Percentiles rank a stretch among this genome's conserved stretches.
These are phyloP conservation scores for Chitala chitala DNA, from an alignment of 2,113 vertebrate species.

Conservation along the genomic window DNA sequence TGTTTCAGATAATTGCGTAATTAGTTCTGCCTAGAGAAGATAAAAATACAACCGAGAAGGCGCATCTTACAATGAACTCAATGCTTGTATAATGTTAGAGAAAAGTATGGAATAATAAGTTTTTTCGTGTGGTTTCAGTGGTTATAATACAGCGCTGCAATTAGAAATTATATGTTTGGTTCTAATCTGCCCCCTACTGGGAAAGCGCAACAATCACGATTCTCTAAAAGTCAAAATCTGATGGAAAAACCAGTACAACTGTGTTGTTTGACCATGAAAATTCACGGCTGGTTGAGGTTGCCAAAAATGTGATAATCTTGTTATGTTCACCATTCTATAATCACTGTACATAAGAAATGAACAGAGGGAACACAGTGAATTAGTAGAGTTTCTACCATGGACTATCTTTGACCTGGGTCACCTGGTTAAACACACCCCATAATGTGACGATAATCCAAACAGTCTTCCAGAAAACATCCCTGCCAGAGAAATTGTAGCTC, in stretches of 20 bases:
- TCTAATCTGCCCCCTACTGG: constrained; percentile 2
- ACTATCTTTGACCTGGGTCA: neutral
- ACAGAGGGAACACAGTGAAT: too few species aligned
- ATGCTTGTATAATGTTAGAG: neutral
- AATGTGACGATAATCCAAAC: neutral
- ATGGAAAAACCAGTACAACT: neutral
- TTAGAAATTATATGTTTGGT: neutral
- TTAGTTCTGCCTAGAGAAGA: neutral
- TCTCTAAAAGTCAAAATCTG: neutral
- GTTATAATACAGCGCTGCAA: neutral
- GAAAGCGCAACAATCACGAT: neutral
- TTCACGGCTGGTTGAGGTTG: neutral
- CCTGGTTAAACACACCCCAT: neutral
- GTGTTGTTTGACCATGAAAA: neutral
- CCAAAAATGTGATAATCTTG: too few species aligned
- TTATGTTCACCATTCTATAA: too few species aligned
- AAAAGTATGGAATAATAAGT: neutral
- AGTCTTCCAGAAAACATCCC: neutral
- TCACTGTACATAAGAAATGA: too few species aligned
- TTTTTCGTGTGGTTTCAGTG: too few species aligned
- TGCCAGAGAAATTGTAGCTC: neutral
- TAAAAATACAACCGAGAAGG: neutral
- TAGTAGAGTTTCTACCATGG: too few species aligned
- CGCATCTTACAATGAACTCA: neutral
- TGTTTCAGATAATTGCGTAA: neutral